These are phyloP conservation scores for Thunnus maccoyii DNA, from an alignment of 2,113 vertebrate genomes.

Conservation along the genomic window DNA sequence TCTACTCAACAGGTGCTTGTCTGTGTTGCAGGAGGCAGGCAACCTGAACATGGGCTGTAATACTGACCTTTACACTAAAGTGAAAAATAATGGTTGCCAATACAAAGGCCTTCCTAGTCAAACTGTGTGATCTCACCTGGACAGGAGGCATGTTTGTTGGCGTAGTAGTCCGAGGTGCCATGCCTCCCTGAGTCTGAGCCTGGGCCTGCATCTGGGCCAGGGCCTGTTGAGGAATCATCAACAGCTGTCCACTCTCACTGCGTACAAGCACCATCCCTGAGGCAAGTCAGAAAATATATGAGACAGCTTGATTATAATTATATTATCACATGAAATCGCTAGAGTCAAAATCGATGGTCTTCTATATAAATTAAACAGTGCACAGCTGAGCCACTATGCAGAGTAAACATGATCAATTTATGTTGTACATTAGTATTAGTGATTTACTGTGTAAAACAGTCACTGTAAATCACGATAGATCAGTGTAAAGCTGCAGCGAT, in stretches of 20 bases:
- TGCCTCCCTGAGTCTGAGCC: constrained; percentile 88
- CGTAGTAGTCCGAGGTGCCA: constrained; percentile 90
- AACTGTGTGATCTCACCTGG: constrained; percentile 83
- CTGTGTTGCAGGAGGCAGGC: not conserved
- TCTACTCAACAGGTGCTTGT: constrained; percentile 20
- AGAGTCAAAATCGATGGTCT: not conserved
- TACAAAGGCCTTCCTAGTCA: not conserved
- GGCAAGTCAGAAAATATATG: constrained; percentile 1
- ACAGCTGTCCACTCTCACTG: constrained; percentile 94
- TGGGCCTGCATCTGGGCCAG: constrained; percentile 96
- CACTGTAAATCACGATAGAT: not conserved
- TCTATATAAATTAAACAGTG: not conserved
- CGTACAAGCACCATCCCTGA: constrained; percentile 97
- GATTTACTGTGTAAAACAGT: no score
- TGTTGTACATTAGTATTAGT: not conserved
- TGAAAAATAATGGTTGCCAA: not conserved
- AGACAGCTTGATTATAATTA: not conserved
- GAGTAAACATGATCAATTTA: not conserved
- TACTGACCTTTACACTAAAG: not conserved
- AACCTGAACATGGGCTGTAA: not conserved
- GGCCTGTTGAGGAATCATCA: constrained; percentile 96
- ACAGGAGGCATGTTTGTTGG: constrained; percentile 89
- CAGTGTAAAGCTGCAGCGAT: no score
- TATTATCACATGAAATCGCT: no score
- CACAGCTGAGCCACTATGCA: not conserved